A percentile compares a stretch with the other conserved stretches of the same genome.
Evolutionary conservation across 2,113 vertebrate genomes (phyloP).

Genomic region (Cyprinus carpio): DNA sequence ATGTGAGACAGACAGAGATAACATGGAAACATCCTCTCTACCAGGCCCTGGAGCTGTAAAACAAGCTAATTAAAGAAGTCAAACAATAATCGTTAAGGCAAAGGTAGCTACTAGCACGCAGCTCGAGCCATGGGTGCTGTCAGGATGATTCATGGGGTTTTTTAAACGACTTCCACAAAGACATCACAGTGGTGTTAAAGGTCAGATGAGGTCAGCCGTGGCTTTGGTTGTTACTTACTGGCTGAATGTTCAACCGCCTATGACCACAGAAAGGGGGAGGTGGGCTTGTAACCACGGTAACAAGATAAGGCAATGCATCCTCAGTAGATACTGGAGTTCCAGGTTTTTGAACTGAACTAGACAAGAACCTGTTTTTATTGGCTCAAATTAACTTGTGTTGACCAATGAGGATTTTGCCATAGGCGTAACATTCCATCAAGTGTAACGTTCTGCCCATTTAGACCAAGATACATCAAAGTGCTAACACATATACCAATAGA

Average conservation of each 20-base stretch:
- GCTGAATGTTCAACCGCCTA: neutral
- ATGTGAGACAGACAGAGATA: slow-evolving; percentile 21
- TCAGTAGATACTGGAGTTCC: neutral
- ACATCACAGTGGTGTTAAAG: slow-evolving; percentile 20
- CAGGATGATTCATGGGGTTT: slow-evolving; percentile 26
- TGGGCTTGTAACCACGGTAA: slow-evolving; percentile 36
- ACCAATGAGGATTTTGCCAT: slow-evolving; percentile 2
- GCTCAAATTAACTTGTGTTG: neutral
- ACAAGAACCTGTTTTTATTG: neutral
- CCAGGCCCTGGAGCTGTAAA: slow-evolving; percentile 8
- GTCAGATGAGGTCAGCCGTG: slow-evolving; percentile 28
- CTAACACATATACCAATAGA: neutral
- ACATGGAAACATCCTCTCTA: slow-evolving; percentile 1
- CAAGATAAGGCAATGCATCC: neutral
- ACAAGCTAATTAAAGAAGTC: slow-evolving; percentile 13
- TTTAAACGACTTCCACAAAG: slow-evolving; percentile 17
- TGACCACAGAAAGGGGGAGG: slow-evolving; percentile 23
- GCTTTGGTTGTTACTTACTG: slow-evolving; percentile 14
- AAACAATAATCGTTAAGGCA: slow-evolving; percentile 9
- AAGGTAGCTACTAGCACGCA: neutral
- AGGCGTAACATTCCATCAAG: neutral
- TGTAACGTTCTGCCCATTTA: neutral
- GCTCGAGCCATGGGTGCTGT: neutral
- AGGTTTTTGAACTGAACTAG: neutral
- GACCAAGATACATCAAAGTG: neutral